Conservation (phyloP, 1,140 invertebrate genomes). For the Subanguina moxae region DNA sequence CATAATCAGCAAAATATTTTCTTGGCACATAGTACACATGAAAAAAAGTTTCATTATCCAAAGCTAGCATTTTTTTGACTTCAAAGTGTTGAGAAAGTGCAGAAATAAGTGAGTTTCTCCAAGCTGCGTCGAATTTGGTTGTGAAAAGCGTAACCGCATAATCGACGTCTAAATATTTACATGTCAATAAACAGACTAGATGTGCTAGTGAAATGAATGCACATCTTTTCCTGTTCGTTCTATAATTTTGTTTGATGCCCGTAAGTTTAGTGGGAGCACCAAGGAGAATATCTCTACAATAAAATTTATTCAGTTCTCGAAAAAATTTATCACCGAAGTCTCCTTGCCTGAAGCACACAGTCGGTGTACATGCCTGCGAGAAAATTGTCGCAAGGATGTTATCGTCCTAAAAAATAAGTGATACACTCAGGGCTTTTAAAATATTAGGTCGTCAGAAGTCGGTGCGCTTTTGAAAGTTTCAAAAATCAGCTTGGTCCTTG, state of each 20-base stretch:
- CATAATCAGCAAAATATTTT: conserved; percentile 51
- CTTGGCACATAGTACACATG: conserved; percentile 47
- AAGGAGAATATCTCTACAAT: conserved; percentile 44
- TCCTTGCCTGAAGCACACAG: conserved; percentile 26
- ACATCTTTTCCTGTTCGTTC: conserved; percentile 51
- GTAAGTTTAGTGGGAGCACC: conserved; percentile 36
- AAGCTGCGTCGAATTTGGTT: conserved; percentile 27
- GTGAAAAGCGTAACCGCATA: conserved; percentile 42
- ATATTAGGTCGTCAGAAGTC: too few relatives aligned
- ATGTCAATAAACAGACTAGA: neutral
- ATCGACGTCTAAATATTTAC: conserved; percentile 38
- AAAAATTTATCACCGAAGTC: too few relatives aligned
- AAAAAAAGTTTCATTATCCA: conserved; percentile 43
- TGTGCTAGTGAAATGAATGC: too few relatives aligned
- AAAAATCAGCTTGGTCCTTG: too few relatives aligned
- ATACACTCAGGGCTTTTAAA: too few relatives aligned
- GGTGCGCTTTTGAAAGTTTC: too few relatives aligned
- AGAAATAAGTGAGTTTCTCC: conserved; percentile 24
- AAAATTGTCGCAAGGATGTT: conserved; percentile 43
- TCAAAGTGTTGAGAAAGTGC: conserved; percentile 30
- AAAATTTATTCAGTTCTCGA: too few relatives aligned
- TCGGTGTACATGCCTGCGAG: conserved; percentile 28
- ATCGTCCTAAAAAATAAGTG: conserved; percentile 27
- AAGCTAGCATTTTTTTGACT: conserved; percentile 29
- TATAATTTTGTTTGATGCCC: conserved; percentile 47